Evolutionary conservation across 2,797 vertebrate genomes (phyloP).

Genomic region (Catharus ustulatus): DNA sequence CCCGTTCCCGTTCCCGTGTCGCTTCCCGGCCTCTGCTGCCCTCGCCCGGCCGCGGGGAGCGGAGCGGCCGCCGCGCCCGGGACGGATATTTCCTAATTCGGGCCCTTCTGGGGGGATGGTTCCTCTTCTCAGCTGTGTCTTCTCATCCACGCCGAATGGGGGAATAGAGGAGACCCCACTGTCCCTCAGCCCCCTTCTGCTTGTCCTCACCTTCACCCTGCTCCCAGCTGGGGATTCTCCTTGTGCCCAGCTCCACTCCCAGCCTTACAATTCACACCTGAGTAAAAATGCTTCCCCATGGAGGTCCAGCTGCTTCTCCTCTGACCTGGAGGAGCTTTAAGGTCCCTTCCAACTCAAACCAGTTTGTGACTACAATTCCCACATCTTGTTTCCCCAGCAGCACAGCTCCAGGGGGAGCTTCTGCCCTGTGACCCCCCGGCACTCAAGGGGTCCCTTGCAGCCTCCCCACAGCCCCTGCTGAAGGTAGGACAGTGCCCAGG

Average conservation of each 20-base stretch:
- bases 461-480: neutral
- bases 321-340: neutral
- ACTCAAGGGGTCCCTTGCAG: neutral
- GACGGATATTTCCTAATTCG: neutral
- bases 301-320: neutral
- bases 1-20: neutral
- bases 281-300: accelerated
- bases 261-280: neutral
- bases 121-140: neutral
- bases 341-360: neutral
- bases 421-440: neutral
- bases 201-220: neutral
- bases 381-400: neutral
- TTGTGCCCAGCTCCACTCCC: neutral
- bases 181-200: too few species aligned
- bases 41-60: neutral
- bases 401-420: neutral
- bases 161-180: accelerated
- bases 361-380: neutral
- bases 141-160: accelerated
- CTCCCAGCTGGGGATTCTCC: accelerated
- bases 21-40: conserved; percentile 27
- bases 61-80: neutral
- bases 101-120: neutral
- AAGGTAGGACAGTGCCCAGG: neutral